Conservation (phyloP, 2,888 invertebrate species). For the Drosophila yooni region DNA sequence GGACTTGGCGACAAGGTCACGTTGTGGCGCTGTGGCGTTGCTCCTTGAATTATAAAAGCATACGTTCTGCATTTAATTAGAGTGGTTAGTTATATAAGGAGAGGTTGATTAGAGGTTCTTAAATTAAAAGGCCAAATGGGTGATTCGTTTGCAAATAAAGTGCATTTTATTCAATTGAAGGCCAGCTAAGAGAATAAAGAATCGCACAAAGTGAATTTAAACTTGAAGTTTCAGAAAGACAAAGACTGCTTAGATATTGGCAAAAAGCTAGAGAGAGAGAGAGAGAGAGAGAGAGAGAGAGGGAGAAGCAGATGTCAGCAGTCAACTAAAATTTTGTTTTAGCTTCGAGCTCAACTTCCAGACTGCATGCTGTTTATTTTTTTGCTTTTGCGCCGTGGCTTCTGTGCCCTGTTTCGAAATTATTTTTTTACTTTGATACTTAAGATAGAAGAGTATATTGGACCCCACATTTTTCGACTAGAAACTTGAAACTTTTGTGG, state of each 20-base stretch:
- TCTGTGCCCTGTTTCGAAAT: not conserved
- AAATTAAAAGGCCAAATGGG: not conserved
- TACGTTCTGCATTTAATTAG: constrained; percentile 31
- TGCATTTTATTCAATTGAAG: not conserved
- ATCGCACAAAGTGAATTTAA: not conserved
- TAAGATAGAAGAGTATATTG: not conserved
- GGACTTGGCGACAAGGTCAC: constrained; percentile 22
- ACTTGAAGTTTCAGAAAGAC: not conserved
- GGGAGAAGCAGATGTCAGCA: not conserved
- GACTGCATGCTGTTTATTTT: not conserved
- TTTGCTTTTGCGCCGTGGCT: not conserved
- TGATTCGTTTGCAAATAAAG: not conserved
- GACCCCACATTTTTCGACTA: not conserved
- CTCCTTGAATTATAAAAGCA: constrained; percentile 8
- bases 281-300: not conserved
- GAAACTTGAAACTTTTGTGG: too few relatives aligned
- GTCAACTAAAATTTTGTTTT: not conserved
- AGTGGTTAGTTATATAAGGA: constrained; percentile 18
- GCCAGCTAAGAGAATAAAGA: not conserved
- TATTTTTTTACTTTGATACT: not conserved
- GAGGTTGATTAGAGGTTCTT: constrained; percentile 5
- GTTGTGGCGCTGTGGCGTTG: not conserved
- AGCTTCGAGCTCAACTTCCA: not conserved
- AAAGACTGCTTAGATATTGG: not conserved
- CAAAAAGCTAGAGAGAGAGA: not conserved